Evolutionary conservation across 2,888 invertebrate species (phyloP).

Genomic region (Ditula angustiorana): DNA sequence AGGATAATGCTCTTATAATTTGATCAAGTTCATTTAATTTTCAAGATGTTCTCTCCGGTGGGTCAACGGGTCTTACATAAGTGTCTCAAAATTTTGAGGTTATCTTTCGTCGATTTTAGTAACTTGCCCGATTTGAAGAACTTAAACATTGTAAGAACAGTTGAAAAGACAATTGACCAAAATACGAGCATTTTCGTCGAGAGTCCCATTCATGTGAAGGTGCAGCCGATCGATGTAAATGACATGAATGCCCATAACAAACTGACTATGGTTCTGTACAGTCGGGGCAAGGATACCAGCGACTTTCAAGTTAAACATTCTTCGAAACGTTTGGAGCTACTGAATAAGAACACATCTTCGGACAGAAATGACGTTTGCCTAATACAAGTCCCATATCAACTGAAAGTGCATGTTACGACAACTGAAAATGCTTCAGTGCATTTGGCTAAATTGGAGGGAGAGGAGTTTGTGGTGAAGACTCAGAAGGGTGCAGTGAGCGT

Average conservation of each 20-base stretch:
- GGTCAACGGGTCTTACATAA: conserved; percentile 75
- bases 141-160: conserved; percentile 75
- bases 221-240: conserved; percentile 78
- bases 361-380: conserved; percentile 78
- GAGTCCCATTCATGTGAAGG: conserved; percentile 81
- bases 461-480: conserved; percentile 77
- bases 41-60: conserved; percentile 71
- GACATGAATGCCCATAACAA: conserved; percentile 76
- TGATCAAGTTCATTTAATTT: conserved; percentile 12
- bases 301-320: conserved; percentile 82
- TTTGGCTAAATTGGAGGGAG: conserved; percentile 73
- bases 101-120: conserved; percentile 74
- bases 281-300: conserved; percentile 72
- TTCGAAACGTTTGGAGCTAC: conserved; percentile 75
- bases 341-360: conserved; percentile 73
- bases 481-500: conserved; percentile 72
- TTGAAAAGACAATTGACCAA: conserved; percentile 79
- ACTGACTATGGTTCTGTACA: conserved; percentile 78
- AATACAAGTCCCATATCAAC: conserved; percentile 79
- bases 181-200: conserved; percentile 80
- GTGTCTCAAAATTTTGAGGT: conserved; percentile 82
- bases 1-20: conserved; percentile 29
- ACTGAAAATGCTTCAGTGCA: conserved; percentile 76
- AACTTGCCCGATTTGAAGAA: conserved; percentile 76
- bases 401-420: conserved; percentile 76